Evolutionary conservation across 23 tunicate genomes (phyloP), one percentile per base, ranked within the genome.

Genomic region (Phallusia fumigata): DNA sequence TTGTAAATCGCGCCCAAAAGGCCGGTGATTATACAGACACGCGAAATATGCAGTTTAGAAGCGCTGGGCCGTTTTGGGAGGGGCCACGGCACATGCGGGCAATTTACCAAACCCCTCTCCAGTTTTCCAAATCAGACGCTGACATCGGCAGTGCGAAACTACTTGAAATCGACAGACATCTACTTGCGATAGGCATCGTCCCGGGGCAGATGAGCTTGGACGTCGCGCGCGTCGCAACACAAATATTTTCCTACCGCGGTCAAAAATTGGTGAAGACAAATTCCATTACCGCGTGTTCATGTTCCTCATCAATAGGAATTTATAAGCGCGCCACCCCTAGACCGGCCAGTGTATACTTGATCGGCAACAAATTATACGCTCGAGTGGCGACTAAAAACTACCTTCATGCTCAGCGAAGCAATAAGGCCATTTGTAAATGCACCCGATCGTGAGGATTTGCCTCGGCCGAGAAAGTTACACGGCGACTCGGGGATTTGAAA

Each of bases 161-260:
- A 58, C 69, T 22, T 16, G 69, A 58, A 74, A 74, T 74, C 77
- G 36, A 74, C 77, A 74, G 77, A 74, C 77, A 74, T 74, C 77
- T 74, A 6, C 31, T 19, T 30, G 36, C 36, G 77, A 74, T 74
- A 74, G 77, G 77, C 77, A 74, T 74, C 77, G 69, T 58, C 13
- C 69, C 69, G 28, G 28, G 69, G 26, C 69, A 58, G 69, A 58
- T 58, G 28, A 24, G 69, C 69, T 58, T 58, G 69, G 28, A 24
- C 28, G 26, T 58, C 69, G 69, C 69, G 3, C 69, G 69, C 28
- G 69, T 58, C 28, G 69, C 69, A 58, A 58, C 69, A 58, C 69
- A 58, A 58, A 58, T 58, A 58, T 58, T 58, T 58, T 58, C 69
- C 69, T 58, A 21, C 47, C 69, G 69, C 28, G 69, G 28, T 22